Conservation (phyloP, 2,113 vertebrate genomes). For the Macroglossus sobrinus region DNA sequence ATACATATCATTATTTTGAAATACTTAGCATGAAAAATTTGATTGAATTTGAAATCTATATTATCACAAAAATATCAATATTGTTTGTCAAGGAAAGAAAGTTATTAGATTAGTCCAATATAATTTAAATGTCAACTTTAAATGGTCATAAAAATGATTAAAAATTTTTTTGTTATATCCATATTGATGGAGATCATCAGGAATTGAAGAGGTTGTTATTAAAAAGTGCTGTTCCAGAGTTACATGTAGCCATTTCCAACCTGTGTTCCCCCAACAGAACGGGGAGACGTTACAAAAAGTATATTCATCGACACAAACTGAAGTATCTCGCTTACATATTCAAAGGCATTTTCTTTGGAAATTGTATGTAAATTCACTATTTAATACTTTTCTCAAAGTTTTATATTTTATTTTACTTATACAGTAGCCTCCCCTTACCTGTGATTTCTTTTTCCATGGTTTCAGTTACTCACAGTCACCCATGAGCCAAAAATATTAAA, state of each 20-base stretch:
- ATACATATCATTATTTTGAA: neutral
- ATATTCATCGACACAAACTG: neutral
- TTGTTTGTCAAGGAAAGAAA: slow-evolving; percentile 9
- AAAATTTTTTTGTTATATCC: neutral
- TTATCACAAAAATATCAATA: neutral
- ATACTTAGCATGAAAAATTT: slow-evolving; percentile 8
- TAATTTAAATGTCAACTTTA: neutral
- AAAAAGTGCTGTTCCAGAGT: neutral
- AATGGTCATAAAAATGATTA: neutral
- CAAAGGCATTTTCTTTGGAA: slow-evolving; percentile 25
- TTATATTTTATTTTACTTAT: neutral
- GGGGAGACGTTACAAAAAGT: neutral
- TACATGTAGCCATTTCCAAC: neutral
- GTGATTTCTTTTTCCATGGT: neutral
- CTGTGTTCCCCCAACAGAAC: neutral
- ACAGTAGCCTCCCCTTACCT: neutral
- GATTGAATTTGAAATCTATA: slow-evolving; percentile 35
- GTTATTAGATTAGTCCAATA: neutral
- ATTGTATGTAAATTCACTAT: slow-evolving; percentile 16
- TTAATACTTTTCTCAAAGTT: slow-evolving; percentile 13
- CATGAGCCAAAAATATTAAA: neutral
- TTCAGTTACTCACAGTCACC: neutral
- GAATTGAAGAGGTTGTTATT: neutral
- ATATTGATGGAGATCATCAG: neutral
- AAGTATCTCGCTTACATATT: neutral